phyloP scores from a whole-genome alignment of 1,140 invertebrate species.

The Drosophila littoralis region DNA sequence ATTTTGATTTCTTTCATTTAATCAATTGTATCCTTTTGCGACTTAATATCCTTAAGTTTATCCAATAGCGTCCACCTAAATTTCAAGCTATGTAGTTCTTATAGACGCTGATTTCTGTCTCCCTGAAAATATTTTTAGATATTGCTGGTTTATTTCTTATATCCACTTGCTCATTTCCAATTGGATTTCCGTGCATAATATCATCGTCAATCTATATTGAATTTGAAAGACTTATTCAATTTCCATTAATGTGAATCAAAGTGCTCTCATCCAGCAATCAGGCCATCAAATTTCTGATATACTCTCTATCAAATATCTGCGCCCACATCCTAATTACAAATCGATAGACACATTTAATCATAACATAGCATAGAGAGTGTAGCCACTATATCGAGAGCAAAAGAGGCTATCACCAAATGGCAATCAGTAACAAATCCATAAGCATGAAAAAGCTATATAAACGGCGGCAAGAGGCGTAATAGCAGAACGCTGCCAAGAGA shows the following conservation, averaged over 20 bases:
- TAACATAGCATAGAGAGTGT: constrained; percentile 38
- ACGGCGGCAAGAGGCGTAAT: constrained; percentile 37
- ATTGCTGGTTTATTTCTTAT: background rate
- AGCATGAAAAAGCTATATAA: constrained; percentile 79
- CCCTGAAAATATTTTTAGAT: no score
- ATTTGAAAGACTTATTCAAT: constrained; percentile 27
- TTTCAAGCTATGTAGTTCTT: no score
- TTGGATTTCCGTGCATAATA: background rate
- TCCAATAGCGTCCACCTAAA: no score
- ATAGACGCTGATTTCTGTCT: no score
- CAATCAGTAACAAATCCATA: constrained; percentile 80
- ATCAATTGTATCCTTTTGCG: no score
- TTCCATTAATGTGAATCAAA: constrained; percentile 28
- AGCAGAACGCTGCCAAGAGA: constrained; percentile 4
- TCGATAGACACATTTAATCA: constrained; percentile 70
- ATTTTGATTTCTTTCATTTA: background rate
- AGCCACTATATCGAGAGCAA: constrained; percentile 28
- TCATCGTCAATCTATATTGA: constrained; percentile 12
- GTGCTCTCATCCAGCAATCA: constrained; percentile 18
- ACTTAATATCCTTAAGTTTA: no score
- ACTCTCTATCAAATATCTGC: constrained; percentile 42
- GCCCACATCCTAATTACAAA: constrained; percentile 63
- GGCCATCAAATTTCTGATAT: constrained; percentile 40
- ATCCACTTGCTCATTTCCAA: background rate
- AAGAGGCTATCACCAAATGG: constrained; percentile 62